Evolutionary conservation across 2,797 vertebrate species (phyloP), one percentile per base, ranked within the genome.

Genomic region (Ambastaia sidthimunki): DNA sequence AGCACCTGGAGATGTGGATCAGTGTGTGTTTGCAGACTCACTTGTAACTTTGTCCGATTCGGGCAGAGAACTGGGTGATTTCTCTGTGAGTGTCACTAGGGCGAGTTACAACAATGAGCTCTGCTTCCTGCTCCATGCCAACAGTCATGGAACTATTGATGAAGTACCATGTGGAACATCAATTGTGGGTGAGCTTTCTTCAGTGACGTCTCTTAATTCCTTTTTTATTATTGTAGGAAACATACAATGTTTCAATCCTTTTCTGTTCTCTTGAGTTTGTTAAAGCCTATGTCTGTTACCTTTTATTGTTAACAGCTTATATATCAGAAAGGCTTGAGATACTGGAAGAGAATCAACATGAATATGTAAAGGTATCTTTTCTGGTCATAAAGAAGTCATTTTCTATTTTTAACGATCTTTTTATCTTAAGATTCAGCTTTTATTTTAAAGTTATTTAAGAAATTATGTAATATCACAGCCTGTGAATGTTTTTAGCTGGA

Each of bases 271-370:
- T 55, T 41, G 48, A 63, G 0, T 48, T 76, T 47, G 9, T 82
- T 48, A 55, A 63, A 78, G 48, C 16, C 69, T 10, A 44, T 63
- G 48, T 82, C 5, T 73, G 7, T 79, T 21, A 15, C 3, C 34
- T 82, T 25, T 37, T 3, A 34, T 62, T 70, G 52, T 50, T 74
- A 23, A 65, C 88, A 98, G 98, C 93, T 69, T 96, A 95, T 3
- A 41, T 99, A 74, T 93, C 94, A 0, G 83, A 76, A 11, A 90
- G 89, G 3, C 90, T 99, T 88, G 94, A 96, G 85, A 93, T 93
- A 48, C 81, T 97, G 79, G 96, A 98, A 83, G 95, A 98, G 67
- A 93, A 95, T 12, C 92, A 93, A 82, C 90, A 93, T 4, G 96
- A 98, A 84, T 94, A 92, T 80, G 74, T 98, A 59, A 93, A 96